These are phyloP conservation scores for Caenorhabditis sp. DNA, from an alignment of 2,888 invertebrate species.

Conservation along the genomic window DNA sequence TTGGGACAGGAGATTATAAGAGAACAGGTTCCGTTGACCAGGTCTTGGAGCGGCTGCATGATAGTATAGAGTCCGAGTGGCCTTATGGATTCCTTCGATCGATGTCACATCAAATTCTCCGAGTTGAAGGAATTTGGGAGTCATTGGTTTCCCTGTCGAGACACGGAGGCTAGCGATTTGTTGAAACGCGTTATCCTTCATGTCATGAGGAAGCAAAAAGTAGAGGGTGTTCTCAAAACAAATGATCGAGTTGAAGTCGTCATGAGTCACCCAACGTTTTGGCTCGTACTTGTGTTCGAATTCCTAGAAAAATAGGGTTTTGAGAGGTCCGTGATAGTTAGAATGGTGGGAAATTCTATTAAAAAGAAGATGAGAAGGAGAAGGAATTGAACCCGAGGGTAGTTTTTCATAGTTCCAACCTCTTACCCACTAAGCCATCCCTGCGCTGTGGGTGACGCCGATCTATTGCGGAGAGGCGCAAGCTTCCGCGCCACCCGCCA, in stretches of 20 bases:
- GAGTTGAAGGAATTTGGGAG: conserved; percentile 71
- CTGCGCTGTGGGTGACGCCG: too few species aligned
- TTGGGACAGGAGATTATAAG: neutral
- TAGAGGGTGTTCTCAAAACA: conserved; percentile 82
- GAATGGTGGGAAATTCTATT: neutral
- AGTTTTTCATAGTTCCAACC: too few species aligned
- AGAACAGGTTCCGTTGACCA: conserved; percentile 27
- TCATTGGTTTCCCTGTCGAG: conserved; percentile 5
- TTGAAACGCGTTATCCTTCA: conserved; percentile 83
- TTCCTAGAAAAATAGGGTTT: conserved; percentile 63
- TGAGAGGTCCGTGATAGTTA: neutral
- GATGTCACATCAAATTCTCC: conserved; percentile 76
- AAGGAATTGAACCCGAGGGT: too few species aligned
- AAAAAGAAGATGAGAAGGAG: too few species aligned
- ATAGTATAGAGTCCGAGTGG: conserved; percentile 29
- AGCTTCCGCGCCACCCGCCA: too few species aligned
- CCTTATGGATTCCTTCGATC: conserved; percentile 37
- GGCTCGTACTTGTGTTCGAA: conserved; percentile 74
- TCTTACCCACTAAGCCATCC: too few species aligned
- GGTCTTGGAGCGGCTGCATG: conserved; percentile 58
- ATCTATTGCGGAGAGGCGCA: too few species aligned
- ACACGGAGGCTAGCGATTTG: conserved; percentile 82
- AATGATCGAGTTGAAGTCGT: conserved; percentile 68
- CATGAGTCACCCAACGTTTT: conserved; percentile 77
- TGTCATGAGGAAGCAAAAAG: conserved; percentile 83